Percentiles rank a stretch among this genome's conserved stretches.
phyloP scores from a whole-genome alignment of 2,797 vertebrate species.

The Alcedo atthis region DNA sequence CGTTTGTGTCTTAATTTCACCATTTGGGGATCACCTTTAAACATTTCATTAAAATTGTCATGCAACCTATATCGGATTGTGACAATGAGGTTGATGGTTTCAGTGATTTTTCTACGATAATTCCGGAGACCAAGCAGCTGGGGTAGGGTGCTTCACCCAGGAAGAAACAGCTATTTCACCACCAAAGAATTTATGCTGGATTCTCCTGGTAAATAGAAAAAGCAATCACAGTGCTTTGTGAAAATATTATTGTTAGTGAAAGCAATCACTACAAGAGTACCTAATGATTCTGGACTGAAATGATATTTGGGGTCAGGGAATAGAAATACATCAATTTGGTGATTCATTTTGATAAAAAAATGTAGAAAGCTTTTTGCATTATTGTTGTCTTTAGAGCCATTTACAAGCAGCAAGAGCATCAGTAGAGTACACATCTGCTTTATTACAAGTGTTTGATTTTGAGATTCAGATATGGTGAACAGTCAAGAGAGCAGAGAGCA shows the following conservation, averaged over 20 bases:
- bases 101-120: constrained; percentile 27
- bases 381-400: not conserved
- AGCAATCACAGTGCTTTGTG: not conserved
- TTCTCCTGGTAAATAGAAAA: not conserved
- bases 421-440: not conserved
- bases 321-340: not conserved
- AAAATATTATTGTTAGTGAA: not conserved
- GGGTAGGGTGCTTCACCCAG: not conserved
- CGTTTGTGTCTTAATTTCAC: too few relatives aligned
- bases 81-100: not conserved
- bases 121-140: not conserved
- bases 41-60: too few relatives aligned
- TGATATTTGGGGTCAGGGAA: not conserved
- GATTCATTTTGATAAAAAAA: constrained; percentile 16
- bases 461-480: constrained; percentile 10
- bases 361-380: not conserved
- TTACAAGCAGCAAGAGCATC: not conserved
- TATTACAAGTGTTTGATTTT: not conserved
- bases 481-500: not conserved
- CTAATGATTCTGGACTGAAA: not conserved
- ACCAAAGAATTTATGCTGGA: not conserved
- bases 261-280: not conserved
- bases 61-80: too few relatives aligned
- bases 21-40: too few relatives aligned
- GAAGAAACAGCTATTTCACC: not conserved